Conservation (phyloP, 1,140 invertebrate species). For the Cherax destructor region DNA sequence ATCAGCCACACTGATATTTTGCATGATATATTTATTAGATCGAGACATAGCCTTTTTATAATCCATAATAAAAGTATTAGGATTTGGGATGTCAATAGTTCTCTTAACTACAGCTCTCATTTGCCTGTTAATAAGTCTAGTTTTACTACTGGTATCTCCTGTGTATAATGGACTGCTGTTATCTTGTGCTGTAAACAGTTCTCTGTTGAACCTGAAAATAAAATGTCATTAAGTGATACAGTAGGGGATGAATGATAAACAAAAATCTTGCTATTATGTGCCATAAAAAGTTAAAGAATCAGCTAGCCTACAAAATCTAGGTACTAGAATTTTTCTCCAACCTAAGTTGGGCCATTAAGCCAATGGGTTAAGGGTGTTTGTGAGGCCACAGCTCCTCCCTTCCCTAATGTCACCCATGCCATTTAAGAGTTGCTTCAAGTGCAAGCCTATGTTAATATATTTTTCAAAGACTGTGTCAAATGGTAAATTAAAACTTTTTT, state of each 20-base stretch:
- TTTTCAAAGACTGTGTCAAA: too few species aligned
- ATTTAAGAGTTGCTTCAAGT: too few species aligned
- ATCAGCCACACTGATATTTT: constrained; percentile 26
- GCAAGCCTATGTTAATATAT: too few species aligned
- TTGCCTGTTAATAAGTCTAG: not conserved
- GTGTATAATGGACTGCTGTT: constrained; percentile 15
- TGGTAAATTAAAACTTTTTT: too few species aligned
- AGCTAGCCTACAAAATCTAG: too few species aligned
- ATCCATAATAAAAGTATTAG: constrained; percentile 44
- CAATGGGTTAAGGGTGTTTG: too few species aligned
- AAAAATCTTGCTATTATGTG: too few species aligned
- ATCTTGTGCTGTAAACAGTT: constrained; percentile 46
- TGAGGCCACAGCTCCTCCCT: too few species aligned
- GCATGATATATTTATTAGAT: constrained; percentile 46
- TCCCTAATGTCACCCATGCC: too few species aligned
- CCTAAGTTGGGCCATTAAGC: too few species aligned
- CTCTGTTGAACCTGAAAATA: constrained; percentile 55
- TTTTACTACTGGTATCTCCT: not conserved
- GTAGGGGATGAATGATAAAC: not conserved
- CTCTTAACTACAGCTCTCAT: constrained; percentile 48
- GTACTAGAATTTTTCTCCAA: too few species aligned
- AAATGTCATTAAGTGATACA: not conserved
- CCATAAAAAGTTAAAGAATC: too few species aligned
- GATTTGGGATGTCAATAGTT: constrained; percentile 51
- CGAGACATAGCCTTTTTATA: constrained; percentile 34